Percentiles rank a stretch among this genome's conserved stretches.
Conservation (phyloP, 1,140 invertebrate genomes). For the Diprion similis region DNA sequence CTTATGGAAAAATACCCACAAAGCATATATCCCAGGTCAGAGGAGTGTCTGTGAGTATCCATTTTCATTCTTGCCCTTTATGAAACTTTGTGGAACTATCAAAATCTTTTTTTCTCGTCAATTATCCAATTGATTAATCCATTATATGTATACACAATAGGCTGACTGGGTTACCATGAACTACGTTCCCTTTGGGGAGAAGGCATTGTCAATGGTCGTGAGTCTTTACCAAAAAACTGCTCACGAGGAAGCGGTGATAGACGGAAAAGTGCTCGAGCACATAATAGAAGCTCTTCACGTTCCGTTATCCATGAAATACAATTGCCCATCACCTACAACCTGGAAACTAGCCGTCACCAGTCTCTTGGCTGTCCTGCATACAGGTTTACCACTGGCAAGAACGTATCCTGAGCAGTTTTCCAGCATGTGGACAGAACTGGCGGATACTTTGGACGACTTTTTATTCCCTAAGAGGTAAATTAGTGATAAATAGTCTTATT, state of each 20-base stretch:
- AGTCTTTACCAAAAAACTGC: constrained; percentile 85
- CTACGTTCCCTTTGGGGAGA: constrained; percentile 89
- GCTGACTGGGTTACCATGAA: constrained; percentile 85
- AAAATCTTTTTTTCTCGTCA: constrained; percentile 12
- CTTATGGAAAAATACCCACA: constrained; percentile 66
- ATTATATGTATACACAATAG: constrained; percentile 43
- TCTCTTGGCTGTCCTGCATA: constrained; percentile 80
- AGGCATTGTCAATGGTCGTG: constrained; percentile 81
- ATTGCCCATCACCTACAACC: constrained; percentile 80
- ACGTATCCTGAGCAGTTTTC: constrained; percentile 75
- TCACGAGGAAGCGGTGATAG: constrained; percentile 74
- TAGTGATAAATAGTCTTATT: not conserved
- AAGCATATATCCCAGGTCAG: constrained; percentile 61
- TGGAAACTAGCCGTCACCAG: constrained; percentile 88
- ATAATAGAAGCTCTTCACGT: constrained; percentile 79
- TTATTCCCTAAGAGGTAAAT: constrained; percentile 81
- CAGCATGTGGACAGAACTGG: constrained; percentile 85
- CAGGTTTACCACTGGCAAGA: constrained; percentile 86
- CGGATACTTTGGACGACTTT: constrained; percentile 87
- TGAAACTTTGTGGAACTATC: constrained; percentile 13
- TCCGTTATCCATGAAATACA: constrained; percentile 84
- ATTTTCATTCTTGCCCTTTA: constrained; percentile 1
- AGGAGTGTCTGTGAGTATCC: constrained; percentile 51
- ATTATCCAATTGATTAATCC: too few relatives aligned
- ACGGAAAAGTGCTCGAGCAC: constrained; percentile 77